These are phyloP conservation scores for Nasonia giraulti DNA, from an alignment of 1,140 invertebrate species.

Conservation along the genomic window DNA sequence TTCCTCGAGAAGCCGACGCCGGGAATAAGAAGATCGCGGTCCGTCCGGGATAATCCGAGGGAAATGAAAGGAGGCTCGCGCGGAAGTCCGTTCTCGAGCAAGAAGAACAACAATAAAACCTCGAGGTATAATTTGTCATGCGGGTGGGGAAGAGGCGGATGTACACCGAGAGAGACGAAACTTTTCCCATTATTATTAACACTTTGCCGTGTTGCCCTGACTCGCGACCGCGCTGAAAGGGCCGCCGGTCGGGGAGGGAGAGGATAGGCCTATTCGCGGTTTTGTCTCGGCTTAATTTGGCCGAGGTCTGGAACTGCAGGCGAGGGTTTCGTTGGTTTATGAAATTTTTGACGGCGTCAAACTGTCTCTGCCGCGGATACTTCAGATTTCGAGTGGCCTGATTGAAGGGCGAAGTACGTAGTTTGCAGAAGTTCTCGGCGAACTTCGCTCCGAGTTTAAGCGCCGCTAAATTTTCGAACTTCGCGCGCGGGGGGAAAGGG, in stretches of 20 bases:
- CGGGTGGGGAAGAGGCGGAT: slow-evolving; percentile 36
- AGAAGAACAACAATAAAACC: slow-evolving; percentile 65
- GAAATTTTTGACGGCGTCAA: background rate
- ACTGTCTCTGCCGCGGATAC: background rate
- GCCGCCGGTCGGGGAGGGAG: background rate
- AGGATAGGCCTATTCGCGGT: background rate
- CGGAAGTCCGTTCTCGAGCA: slow-evolving; percentile 19
- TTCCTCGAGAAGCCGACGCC: slow-evolving; percentile 7
- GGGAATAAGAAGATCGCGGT: slow-evolving; percentile 38
- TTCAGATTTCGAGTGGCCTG: background rate
- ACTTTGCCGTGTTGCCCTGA: slow-evolving; percentile 38
- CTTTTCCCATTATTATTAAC: slow-evolving; percentile 67
- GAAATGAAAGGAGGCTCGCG: slow-evolving; percentile 20
- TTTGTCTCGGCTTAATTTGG: background rate
- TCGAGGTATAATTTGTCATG: slow-evolving; percentile 63
- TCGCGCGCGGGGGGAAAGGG: no score
- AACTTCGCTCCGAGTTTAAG: background rate
- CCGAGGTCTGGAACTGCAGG: background rate
- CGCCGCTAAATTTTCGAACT: no score
- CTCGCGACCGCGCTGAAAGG: background rate
- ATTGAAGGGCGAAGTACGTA: background rate
- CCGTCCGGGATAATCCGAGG: slow-evolving; percentile 49
- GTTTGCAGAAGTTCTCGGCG: background rate
- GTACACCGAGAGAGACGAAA: slow-evolving; percentile 51
- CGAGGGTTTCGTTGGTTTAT: background rate